Conservation (phyloP, 2,113 vertebrate genomes). For the Atrichornis clamosus region DNA sequence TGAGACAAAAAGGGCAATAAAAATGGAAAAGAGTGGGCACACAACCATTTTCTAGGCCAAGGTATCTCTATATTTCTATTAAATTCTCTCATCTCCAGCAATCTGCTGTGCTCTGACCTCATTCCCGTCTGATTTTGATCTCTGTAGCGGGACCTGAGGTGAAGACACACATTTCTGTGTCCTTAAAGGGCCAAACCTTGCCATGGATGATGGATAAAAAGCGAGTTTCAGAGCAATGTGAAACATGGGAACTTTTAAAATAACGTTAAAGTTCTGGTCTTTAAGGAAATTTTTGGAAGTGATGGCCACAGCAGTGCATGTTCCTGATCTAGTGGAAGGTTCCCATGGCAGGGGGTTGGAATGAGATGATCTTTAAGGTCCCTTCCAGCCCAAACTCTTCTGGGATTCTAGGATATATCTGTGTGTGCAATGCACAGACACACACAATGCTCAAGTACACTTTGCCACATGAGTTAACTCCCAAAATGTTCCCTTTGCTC, state of each 20-base stretch:
- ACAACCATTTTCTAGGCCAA: neutral
- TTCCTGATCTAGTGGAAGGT: neutral
- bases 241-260: neutral
- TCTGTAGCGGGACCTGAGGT: neutral
- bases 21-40: neutral
- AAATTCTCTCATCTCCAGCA: neutral
- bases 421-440: accelerated
- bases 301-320: neutral
- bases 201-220: neutral
- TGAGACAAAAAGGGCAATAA: neutral
- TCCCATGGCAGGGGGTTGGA: neutral
- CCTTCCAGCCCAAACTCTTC: neutral
- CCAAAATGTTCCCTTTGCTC: neutral
- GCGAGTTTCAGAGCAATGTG: neutral
- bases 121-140: neutral
- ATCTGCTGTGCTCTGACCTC: neutral
- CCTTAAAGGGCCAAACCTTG: neutral
- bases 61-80: neutral
- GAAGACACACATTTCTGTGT: neutral
- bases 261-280: accelerated
- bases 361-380: neutral
- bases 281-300: neutral
- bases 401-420: neutral
- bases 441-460: too few relatives aligned
- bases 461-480: accelerated